These are phyloP conservation scores for Oxyteleia sp. DNA, from an alignment of 2,888 invertebrate species.

Conservation along the genomic window DNA sequence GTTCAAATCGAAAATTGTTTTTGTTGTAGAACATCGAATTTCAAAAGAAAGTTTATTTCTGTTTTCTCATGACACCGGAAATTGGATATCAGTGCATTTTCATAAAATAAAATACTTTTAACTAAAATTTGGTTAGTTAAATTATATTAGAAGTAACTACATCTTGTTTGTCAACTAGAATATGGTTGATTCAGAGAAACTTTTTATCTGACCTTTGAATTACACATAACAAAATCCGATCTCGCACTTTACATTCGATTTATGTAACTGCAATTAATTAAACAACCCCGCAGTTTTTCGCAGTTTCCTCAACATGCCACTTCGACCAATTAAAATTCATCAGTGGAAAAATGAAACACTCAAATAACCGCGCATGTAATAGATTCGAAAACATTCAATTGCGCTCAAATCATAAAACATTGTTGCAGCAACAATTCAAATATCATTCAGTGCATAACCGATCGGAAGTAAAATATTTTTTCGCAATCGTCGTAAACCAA, in stretches of 20 bases:
- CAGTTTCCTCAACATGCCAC: slow-evolving; percentile 16
- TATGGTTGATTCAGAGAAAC: too few species aligned
- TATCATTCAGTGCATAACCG: slow-evolving; percentile 45
- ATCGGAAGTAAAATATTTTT: slow-evolving; percentile 29
- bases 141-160: too few species aligned
- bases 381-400: slow-evolving; percentile 12
- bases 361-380: slow-evolving; percentile 33
- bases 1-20: too few species aligned
- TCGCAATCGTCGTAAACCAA: slow-evolving; percentile 48
- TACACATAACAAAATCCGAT: too few species aligned
- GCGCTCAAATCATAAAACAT: slow-evolving; percentile 31
- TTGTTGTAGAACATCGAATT: too few species aligned
- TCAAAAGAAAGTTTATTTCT: too few species aligned
- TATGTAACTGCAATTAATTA: slow-evolving; percentile 30
- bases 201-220: too few species aligned
- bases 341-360: slow-evolving; percentile 31
- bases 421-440: slow-evolving; percentile 51
- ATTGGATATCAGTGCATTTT: too few species aligned
- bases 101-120: too few species aligned
- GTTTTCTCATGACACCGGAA: too few species aligned
- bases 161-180: too few species aligned
- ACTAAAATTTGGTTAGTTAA: too few species aligned
- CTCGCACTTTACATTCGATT: not conserved
- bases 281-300: slow-evolving; percentile 24
- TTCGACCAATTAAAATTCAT: slow-evolving; percentile 37